Percentiles rank a stretch among this genome's conserved stretches.
These are phyloP conservation scores for Coronaproctus castanopsis DNA, from an alignment of 2,888 invertebrate species.

Conservation along the genomic window DNA sequence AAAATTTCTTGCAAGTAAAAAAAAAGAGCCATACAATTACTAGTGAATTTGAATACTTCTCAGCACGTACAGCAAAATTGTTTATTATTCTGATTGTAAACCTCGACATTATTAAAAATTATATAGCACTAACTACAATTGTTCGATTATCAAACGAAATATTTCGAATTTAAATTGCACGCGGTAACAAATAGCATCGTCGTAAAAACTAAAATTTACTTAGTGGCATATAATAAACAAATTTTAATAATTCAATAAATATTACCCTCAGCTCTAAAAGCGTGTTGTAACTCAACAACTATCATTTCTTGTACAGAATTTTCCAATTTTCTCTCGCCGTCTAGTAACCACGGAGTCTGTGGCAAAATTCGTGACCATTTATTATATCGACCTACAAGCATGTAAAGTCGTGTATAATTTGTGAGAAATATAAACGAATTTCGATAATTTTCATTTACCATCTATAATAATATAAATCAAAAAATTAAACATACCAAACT, in stretches of 20 bases:
- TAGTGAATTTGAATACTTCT: too few species aligned
- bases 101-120: too few species aligned
- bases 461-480: constrained; percentile 11
- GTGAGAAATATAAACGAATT: not conserved
- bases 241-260: not conserved
- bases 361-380: constrained; percentile 66
- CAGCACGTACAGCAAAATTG: too few species aligned
- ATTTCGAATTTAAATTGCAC: too few species aligned
- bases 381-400: constrained; percentile 44
- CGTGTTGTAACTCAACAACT: constrained; percentile 39
- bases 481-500: too few species aligned
- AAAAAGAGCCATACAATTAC: too few species aligned
- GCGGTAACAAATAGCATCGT: not conserved
- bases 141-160: too few species aligned
- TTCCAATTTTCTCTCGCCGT: constrained; percentile 55
- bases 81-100: too few species aligned
- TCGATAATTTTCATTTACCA: constrained; percentile 9
- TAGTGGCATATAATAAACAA: not conserved
- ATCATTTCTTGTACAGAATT: constrained; percentile 84
- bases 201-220: not conserved
- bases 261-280: constrained; percentile 33
- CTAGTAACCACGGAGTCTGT: constrained; percentile 85
- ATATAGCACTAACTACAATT: too few species aligned
- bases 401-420: not conserved
- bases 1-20: too few species aligned